A percentile compares a stretch with the other conserved stretches of the same genome.
Conservation (phyloP, 2,888 invertebrate species). For the Liopterus haemorrhoidalis region DNA sequence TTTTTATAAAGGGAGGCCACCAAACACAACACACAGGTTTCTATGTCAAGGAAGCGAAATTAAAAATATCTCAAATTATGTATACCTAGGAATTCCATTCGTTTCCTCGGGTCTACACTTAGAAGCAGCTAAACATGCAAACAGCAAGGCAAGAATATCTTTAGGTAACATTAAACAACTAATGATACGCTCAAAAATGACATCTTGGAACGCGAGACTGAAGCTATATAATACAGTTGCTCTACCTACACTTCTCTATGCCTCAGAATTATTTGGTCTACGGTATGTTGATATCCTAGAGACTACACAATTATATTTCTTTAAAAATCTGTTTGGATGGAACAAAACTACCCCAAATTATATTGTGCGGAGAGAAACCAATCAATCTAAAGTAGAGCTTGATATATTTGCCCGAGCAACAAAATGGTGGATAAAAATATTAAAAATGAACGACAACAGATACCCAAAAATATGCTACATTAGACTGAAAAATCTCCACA, state of each 20-base stretch:
- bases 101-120: neutral
- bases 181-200: conserved; percentile 8
- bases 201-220: neutral
- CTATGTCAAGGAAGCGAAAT: conserved; percentile 3
- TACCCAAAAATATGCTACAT: neutral
- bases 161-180: neutral
- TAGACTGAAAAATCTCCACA: neutral
- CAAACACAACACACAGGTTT: neutral
- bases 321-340: conserved; percentile 9
- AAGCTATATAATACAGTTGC: conserved; percentile 14
- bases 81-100: conserved; percentile 8
- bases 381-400: neutral
- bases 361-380: conserved; percentile 9
- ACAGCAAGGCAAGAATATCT: conserved; percentile 1
- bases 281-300: conserved; percentile 3
- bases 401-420: neutral
- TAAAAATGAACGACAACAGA: conserved; percentile 2
- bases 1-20: conserved; percentile 8
- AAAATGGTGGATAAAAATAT: neutral
- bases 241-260: conserved; percentile 12
- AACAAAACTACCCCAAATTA: conserved; percentile 6
- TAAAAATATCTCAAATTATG: neutral
- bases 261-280: conserved; percentile 12
- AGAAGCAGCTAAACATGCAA: neutral
- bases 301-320: conserved; percentile 10